Conservation (phyloP, 2,797 vertebrate genomes). For the Acipenser transmontanus region DNA sequence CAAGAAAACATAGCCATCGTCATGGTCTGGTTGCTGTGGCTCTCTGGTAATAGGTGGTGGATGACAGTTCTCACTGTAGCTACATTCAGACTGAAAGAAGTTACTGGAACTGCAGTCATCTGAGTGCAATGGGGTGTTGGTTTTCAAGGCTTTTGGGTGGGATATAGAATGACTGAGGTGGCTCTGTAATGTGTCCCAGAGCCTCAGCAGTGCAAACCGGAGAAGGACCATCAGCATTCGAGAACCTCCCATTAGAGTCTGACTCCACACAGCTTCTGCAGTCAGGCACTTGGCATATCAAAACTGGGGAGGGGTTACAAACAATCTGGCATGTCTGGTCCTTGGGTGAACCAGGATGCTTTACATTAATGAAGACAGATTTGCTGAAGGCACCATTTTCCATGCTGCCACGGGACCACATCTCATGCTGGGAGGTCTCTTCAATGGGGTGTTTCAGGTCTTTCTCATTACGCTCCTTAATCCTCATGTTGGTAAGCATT, state of each 20-base stretch:
- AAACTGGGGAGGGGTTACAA: conserved; percentile 32
- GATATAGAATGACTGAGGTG: conserved; percentile 49
- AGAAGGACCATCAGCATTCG: neutral
- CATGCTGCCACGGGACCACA: conserved; percentile 11
- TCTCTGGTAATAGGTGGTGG: neutral
- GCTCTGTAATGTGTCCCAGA: conserved; percentile 35
- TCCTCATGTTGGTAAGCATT: conserved; percentile 40
- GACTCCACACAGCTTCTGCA: conserved; percentile 16
- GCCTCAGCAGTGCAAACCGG: too few relatives aligned
- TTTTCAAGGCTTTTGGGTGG: conserved; percentile 28
- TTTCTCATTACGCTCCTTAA: conserved; percentile 34
- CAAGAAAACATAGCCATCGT: neutral
- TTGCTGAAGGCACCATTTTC: too few relatives aligned
- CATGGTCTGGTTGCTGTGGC: neutral
- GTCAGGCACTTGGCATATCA: conserved; percentile 22
- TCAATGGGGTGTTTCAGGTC: conserved; percentile 42
- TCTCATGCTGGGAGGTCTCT: conserved; percentile 38
- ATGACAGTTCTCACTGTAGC: neutral
- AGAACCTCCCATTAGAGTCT: conserved; percentile 6
- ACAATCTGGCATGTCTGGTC: conserved; percentile 8
- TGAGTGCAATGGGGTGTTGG: fast-evolving
- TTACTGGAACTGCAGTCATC: neutral
- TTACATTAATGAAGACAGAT: too few relatives aligned
- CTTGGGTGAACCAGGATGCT: conserved; percentile 8
- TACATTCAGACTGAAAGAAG: neutral